Percentiles rank a stretch among this genome's conserved stretches.
Conservation (phyloP, 2,797 vertebrate species). For the Cheirogaleus major region DNA sequence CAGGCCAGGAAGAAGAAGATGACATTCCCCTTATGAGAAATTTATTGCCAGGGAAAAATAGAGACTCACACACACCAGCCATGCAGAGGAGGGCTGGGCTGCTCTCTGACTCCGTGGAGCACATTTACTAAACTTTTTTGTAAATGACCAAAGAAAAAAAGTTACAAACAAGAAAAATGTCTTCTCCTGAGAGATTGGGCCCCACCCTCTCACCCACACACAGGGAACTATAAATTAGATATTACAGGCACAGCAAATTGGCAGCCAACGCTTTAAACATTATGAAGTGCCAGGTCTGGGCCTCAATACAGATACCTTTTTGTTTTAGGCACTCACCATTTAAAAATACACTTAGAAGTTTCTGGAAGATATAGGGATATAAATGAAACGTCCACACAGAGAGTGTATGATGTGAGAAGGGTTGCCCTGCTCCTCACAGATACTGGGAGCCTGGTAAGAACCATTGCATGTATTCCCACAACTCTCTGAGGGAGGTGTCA, state of each 20-base stretch:
- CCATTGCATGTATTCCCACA: not conserved
- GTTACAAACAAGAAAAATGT: constrained; percentile 76
- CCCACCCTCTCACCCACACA: constrained; percentile 74
- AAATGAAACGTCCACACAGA: constrained; percentile 45
- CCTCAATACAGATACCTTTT: constrained; percentile 69
- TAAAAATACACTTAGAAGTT: constrained; percentile 65
- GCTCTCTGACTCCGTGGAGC: not conserved
- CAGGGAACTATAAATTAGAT: constrained; percentile 83
- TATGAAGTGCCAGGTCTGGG: constrained; percentile 73
- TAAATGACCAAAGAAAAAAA: constrained; percentile 56
- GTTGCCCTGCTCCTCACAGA: not conserved
- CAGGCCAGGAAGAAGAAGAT: not conserved
- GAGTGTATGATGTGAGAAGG: not conserved
- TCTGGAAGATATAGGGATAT: constrained; percentile 54
- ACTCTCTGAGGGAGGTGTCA: not conserved
- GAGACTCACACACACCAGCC: constrained; percentile 12
- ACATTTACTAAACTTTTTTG: not conserved
- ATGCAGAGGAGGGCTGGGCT: not conserved
- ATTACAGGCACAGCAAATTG: constrained; percentile 79
- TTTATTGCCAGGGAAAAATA: constrained; percentile 2
- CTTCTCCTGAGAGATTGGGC: constrained; percentile 75
- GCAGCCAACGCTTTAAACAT: constrained; percentile 68
- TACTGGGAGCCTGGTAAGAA: not conserved
- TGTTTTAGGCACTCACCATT: constrained; percentile 75
- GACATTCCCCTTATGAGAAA: constrained; percentile 17